Evolutionary conservation across 2,888 invertebrate species (phyloP).

Genomic region (Philopedon plagiatum): DNA sequence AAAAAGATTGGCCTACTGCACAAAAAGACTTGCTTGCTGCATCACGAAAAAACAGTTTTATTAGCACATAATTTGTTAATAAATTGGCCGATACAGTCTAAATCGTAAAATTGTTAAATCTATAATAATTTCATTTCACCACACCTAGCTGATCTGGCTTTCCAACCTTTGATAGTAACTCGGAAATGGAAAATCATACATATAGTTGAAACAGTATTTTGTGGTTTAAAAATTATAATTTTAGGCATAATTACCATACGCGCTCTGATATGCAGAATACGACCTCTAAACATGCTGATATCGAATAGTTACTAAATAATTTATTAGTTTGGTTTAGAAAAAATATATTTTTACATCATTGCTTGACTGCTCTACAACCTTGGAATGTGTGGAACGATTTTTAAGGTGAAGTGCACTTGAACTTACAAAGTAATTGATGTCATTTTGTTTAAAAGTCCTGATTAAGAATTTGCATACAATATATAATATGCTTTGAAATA

Average conservation of each 20-base stretch:
- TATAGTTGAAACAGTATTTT: background rate
- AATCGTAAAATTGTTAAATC: too few relatives aligned
- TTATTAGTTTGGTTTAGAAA: background rate
- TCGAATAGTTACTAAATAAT: background rate
- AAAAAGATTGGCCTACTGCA: too few relatives aligned
- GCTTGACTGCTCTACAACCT: background rate
- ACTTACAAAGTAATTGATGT: background rate
- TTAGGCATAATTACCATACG: background rate
- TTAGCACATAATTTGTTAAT: too few relatives aligned
- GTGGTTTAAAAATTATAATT: background rate
- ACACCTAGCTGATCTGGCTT: background rate
- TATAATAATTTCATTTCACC: too few relatives aligned
- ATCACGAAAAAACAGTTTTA: too few relatives aligned
- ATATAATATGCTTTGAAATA: background rate
- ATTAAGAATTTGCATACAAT: background rate
- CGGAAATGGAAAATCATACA: too few relatives aligned
- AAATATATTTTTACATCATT: constrained; percentile 5
- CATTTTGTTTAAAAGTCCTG: background rate
- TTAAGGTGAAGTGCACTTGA: constrained; percentile 17
- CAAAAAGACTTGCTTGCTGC: too few relatives aligned
- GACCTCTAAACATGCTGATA: constrained; percentile 9
- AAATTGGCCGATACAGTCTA: too few relatives aligned
- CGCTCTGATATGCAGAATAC: background rate
- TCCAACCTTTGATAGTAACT: background rate
- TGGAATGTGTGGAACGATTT: background rate